phyloP scores from a whole-genome alignment of 1,140 invertebrate genomes.

The Dreissena polymorpha region DNA sequence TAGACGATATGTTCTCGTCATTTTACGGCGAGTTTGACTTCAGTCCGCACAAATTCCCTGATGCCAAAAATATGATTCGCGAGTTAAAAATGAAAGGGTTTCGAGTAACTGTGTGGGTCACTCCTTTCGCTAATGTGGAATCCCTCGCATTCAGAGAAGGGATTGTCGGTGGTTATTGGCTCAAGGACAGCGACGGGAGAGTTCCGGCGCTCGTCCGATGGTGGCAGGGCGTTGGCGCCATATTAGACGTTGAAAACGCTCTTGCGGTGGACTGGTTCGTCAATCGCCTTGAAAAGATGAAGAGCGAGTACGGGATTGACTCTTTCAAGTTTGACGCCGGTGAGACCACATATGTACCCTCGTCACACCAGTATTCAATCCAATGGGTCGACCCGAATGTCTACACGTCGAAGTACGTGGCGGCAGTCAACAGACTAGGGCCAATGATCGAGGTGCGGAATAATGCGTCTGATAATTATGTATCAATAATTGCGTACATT shows the following conservation, averaged over 20 bases:
- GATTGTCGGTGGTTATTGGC: conserved; percentile 57
- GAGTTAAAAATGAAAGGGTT: conserved; percentile 85
- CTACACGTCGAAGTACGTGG: conserved; percentile 60
- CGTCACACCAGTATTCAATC: conserved; percentile 64
- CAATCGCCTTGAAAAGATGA: conserved; percentile 82
- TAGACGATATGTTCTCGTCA: conserved; percentile 94
- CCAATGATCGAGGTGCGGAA: conserved; percentile 53
- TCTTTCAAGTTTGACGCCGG: conserved; percentile 97
- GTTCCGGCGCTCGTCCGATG: conserved; percentile 62
- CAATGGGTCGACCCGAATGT: conserved; percentile 50
- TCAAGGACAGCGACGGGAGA: conserved; percentile 51
- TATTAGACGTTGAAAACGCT: conserved; percentile 83
- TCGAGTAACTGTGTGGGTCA: conserved; percentile 91
- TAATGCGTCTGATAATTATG: background rate
- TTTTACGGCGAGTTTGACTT: conserved; percentile 91
- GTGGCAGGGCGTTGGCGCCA: conserved; percentile 72
- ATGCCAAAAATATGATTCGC: conserved; percentile 83
- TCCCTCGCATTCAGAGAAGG: conserved; percentile 58
- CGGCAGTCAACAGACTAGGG: conserved; percentile 52
- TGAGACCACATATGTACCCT: conserved; percentile 60
- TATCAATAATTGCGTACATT: no score
- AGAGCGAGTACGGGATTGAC: conserved; percentile 80
- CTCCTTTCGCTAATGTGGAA: conserved; percentile 86
- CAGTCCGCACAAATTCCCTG: conserved; percentile 86
- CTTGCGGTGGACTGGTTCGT: conserved; percentile 85